phyloP scores from a whole-genome alignment of 2,888 invertebrate genomes.

The Parnassius mnemosyne region DNA sequence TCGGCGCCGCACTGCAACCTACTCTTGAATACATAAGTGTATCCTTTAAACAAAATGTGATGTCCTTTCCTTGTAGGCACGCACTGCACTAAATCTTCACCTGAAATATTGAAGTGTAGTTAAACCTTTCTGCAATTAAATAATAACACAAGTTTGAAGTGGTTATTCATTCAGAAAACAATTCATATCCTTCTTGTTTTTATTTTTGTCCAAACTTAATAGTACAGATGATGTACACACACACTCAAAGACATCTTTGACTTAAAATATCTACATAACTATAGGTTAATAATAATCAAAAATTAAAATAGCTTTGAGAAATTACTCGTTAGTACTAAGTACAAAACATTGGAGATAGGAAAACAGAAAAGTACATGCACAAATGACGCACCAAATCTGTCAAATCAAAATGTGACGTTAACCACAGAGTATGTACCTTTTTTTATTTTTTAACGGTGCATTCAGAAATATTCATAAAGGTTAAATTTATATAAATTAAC shows the following conservation, averaged over 20 bases:
- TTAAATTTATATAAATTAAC: too few species aligned
- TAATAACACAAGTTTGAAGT: slow-evolving; percentile 3
- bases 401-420: not conserved
- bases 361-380: slow-evolving; percentile 1
- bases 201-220: slow-evolving; percentile 19
- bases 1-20: slow-evolving; percentile 71
- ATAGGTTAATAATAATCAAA: not conserved
- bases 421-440: too few species aligned
- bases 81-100: slow-evolving; percentile 69
- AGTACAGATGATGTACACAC: slow-evolving; percentile 1
- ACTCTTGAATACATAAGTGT: slow-evolving; percentile 70
- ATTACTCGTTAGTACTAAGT: too few species aligned
- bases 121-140: slow-evolving; percentile 7
- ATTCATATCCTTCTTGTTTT: slow-evolving; percentile 19
- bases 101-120: slow-evolving; percentile 48
- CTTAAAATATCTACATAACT: not conserved
- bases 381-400: slow-evolving; percentile 8
- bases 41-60: slow-evolving; percentile 70
- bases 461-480: too few species aligned
- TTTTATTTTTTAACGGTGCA: too few species aligned
- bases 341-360: not conserved
- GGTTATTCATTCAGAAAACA: slow-evolving; percentile 10
- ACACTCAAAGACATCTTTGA: not conserved
- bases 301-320: not conserved
- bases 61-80: slow-evolving; percentile 73